These are phyloP conservation scores for Paramormyrops hopkinsi DNA, from an alignment of 2,797 vertebrate species.

Conservation along the genomic window DNA sequence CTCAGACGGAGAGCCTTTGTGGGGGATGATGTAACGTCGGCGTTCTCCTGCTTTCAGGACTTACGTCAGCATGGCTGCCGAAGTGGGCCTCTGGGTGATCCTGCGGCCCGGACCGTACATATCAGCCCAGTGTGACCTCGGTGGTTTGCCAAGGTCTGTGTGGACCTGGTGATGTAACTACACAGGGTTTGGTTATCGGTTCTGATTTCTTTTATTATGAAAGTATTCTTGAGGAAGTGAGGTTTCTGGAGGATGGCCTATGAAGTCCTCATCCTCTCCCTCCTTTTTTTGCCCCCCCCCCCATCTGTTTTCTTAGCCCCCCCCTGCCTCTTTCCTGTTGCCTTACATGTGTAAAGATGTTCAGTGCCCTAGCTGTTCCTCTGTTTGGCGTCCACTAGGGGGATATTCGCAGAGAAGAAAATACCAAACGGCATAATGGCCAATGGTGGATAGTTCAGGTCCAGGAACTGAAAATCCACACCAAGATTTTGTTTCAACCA, in stretches of 20 bases:
- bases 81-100: conserved; percentile 86
- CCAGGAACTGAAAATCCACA: neutral
- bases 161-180: neutral
- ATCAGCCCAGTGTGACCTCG: conserved; percentile 63
- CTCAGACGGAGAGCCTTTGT: neutral
- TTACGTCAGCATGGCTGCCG: conserved; percentile 73
- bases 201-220: neutral
- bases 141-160: conserved; percentile 83
- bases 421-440: neutral
- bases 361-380: neutral
- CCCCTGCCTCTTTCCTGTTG: neutral
- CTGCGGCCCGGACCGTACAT: conserved; percentile 80
- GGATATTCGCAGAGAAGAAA: neutral
- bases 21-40: neutral
- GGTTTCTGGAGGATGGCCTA: neutral
- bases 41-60: conserved; percentile 59
- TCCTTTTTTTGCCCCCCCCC: neutral
- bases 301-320: neutral
- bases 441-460: neutral
- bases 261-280: neutral
- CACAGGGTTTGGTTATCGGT: neutral
- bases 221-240: neutral
- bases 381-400: neutral
- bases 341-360: neutral
- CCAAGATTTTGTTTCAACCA: neutral